Percentiles rank a stretch among this genome's conserved stretches.
Evolutionary conservation across 30 jellyfish, hydroid and myxozoan species (phyloP).

Genomic region (Turritopsis dohrnii): DNA sequence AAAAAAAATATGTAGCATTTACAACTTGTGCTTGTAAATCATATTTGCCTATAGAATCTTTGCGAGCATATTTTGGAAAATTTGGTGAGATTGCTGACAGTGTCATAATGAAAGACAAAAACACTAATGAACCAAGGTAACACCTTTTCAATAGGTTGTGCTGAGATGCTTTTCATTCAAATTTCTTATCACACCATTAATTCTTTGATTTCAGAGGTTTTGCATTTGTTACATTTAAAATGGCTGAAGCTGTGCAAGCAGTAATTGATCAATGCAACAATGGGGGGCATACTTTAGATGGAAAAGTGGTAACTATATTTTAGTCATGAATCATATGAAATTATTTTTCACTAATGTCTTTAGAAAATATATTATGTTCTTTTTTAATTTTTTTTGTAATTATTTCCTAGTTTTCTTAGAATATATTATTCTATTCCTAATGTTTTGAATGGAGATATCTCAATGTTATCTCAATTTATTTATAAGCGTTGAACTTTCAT

Average conservation of each 20-base stretch:
- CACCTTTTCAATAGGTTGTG: not conserved
- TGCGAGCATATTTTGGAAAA: conserved; percentile 47
- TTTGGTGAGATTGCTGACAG: conserved; percentile 48
- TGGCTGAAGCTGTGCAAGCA: conserved; percentile 37
- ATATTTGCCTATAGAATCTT: conserved; percentile 16
- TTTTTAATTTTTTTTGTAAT: no score
- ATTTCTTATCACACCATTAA: not conserved
- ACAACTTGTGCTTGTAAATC: not conserved
- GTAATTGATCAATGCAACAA: conserved; percentile 36
- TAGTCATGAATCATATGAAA: not conserved
- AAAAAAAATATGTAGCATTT: no score
- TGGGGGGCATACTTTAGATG: conserved; percentile 45
- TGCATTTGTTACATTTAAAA: conserved; percentile 42
- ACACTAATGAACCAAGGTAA: conserved; percentile 39
- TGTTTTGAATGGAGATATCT: not conserved
- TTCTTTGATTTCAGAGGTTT: conserved; percentile 26
- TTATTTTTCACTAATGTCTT: not conserved
- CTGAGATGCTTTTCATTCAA: not conserved
- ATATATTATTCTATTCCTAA: not conserved
- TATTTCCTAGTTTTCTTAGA: not conserved
- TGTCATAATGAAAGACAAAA: conserved; percentile 35
- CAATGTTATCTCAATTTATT: no score
- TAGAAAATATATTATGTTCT: not conserved
- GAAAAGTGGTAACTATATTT: conserved; percentile 28
- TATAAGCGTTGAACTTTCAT: no score